Percentiles rank a stretch among this genome's conserved stretches.
Conservation (phyloP, 2,797 vertebrate species). For the Hydrolagus colliei region DNA sequence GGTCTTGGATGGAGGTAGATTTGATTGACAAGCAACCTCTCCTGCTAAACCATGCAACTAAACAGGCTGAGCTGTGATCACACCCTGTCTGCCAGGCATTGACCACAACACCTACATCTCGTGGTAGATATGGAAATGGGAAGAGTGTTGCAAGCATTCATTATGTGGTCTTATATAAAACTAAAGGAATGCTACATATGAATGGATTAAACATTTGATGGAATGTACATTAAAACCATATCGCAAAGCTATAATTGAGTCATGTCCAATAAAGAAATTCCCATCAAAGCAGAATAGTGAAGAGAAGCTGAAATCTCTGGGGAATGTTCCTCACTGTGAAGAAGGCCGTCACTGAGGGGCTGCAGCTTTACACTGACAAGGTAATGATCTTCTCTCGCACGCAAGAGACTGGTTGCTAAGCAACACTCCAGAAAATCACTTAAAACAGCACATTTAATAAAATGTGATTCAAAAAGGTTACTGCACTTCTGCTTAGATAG, state of each 20-base stretch:
- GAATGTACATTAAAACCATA: background rate
- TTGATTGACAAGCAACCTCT: too few species aligned
- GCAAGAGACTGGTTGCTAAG: slow-evolving; percentile 1
- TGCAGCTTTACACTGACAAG: background rate
- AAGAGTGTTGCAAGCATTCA: background rate
- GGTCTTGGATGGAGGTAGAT: too few species aligned
- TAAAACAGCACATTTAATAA: slow-evolving; percentile 8
- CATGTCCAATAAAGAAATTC: background rate
- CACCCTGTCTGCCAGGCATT: too few species aligned
- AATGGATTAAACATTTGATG: background rate
- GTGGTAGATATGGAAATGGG: background rate
- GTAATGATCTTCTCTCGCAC: slow-evolving; percentile 13
- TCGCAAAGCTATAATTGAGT: background rate
- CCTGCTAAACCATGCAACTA: background rate
- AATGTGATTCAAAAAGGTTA: slow-evolving; percentile 15
- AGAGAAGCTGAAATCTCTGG: background rate
- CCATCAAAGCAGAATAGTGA: background rate
- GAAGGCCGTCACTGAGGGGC: background rate
- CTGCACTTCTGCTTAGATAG: background rate
- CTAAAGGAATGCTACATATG: background rate
- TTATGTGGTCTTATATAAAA: background rate
- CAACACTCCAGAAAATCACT: slow-evolving; percentile 3
- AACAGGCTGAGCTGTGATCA: background rate
- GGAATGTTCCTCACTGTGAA: background rate
- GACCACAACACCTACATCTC: background rate